Percentiles rank a stretch among this genome's conserved stretches.
Conservation (phyloP, 2,888 invertebrate genomes). For the Bombylius major region DNA sequence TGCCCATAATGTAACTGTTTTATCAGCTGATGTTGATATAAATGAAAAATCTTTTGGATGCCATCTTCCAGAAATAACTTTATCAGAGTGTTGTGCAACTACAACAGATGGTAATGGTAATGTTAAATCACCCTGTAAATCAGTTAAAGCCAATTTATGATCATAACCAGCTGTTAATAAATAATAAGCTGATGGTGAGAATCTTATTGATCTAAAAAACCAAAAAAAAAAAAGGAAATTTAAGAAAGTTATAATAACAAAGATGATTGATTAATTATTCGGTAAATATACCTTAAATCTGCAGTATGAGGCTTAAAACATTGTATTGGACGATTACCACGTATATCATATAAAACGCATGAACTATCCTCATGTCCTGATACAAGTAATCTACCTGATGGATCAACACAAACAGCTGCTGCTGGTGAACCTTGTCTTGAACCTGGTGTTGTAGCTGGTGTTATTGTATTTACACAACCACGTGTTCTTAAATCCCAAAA, state of each 20-base stretch:
- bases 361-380: conserved; percentile 89
- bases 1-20: conserved; percentile 86
- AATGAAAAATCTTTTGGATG: conserved; percentile 93
- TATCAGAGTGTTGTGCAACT: conserved; percentile 88
- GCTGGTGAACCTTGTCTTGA: conserved; percentile 66
- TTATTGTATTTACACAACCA: conserved; percentile 78
- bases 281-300: conserved; percentile 47
- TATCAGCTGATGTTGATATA: conserved; percentile 87
- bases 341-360: conserved; percentile 81
- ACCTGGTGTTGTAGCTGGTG: conserved; percentile 65
- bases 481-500: conserved; percentile 91
- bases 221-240: not conserved
- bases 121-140: conserved; percentile 86
- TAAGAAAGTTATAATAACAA: not conserved
- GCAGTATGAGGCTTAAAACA: conserved; percentile 81
- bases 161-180: conserved; percentile 87
- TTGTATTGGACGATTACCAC: conserved; percentile 77
- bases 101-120: conserved; percentile 83
- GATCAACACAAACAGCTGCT: conserved; percentile 83
- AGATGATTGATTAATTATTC: not conserved
- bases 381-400: conserved; percentile 79
- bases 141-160: conserved; percentile 77
- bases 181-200: conserved; percentile 91
- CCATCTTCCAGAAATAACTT: conserved; percentile 93
- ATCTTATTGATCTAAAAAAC: conserved; percentile 60